phyloP scores from a whole-genome alignment of 2,797 vertebrate genomes.

The Rhyacichthys aspro region DNA sequence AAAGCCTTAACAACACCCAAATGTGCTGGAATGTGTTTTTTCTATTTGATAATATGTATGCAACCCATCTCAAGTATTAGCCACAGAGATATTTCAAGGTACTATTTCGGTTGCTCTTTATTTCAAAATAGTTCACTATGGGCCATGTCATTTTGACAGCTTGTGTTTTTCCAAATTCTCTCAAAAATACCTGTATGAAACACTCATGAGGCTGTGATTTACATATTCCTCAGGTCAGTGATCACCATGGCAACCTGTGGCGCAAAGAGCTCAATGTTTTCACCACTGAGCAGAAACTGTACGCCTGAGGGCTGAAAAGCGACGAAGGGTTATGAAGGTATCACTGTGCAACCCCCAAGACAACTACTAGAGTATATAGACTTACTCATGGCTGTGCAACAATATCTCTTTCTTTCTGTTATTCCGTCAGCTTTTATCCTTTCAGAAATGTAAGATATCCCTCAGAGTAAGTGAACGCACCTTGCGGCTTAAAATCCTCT shows the following conservation, averaged over 20 bases:
- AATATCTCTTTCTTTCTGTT: not conserved
- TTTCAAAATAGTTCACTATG: not conserved
- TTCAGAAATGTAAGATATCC: constrained; percentile 3
- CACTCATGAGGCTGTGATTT: constrained; percentile 41
- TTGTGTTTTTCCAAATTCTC: constrained; percentile 8
- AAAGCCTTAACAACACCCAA: constrained; percentile 45
- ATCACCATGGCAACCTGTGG: constrained; percentile 70
- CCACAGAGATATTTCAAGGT: not conserved
- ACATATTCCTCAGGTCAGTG: constrained; percentile 50
- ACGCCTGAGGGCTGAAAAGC: constrained; percentile 44
- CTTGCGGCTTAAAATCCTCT: not conserved
- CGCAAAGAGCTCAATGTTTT: constrained; percentile 27
- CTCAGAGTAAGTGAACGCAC: constrained; percentile 1
- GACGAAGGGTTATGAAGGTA: constrained; percentile 44
- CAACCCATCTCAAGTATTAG: no score
- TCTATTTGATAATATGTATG: no score
- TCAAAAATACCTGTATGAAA: constrained; percentile 28
- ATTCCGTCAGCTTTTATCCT: not conserved
- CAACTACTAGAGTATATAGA: constrained; percentile 20
- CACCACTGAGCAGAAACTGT: constrained; percentile 36
- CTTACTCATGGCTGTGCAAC: not conserved
- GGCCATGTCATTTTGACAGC: constrained; percentile 2
- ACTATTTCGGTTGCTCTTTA: not conserved
- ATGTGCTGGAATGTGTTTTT: constrained; percentile 2
- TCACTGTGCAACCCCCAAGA: constrained; percentile 28